Evolutionary conservation across 92 coral and sea anemone species (phyloP).

Genomic region (Heteractis magnifica): DNA sequence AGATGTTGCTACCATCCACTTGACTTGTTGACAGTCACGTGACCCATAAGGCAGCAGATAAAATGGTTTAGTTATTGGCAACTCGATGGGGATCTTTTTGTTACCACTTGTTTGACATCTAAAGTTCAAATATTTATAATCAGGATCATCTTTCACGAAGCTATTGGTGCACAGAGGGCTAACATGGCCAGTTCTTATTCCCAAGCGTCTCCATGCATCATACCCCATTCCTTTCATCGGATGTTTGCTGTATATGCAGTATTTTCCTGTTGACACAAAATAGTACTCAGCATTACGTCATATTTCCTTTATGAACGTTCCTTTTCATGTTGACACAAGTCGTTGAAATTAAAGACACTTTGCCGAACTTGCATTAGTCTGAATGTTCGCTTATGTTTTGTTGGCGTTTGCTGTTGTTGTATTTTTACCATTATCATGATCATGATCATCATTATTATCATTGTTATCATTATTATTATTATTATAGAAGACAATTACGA

Average conservation of each 20-base stretch:
- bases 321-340: no score
- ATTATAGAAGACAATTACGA: no score
- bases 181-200: not conserved
- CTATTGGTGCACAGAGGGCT: not conserved
- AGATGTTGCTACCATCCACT: conserved; percentile 52
- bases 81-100: not conserved
- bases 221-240: no score
- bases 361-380: no score
- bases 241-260: not conserved
- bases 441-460: no score
- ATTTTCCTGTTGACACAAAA: not conserved
- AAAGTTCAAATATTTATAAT: not conserved
- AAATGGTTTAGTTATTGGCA: conserved; percentile 17
- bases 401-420: no score
- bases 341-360: no score
- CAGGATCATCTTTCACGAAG: rapidly evolving
- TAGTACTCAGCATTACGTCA: no score
- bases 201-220: not conserved
- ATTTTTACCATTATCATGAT: no score
- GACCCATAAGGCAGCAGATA: conserved; percentile 57
- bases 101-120: not conserved
- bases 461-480: no score
- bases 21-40: conserved; percentile 57
- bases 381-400: no score
- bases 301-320: no score